Evolutionary conservation across 2,113 vertebrate species (phyloP).

Genomic region (Ctenodactylus gundi): DNA sequence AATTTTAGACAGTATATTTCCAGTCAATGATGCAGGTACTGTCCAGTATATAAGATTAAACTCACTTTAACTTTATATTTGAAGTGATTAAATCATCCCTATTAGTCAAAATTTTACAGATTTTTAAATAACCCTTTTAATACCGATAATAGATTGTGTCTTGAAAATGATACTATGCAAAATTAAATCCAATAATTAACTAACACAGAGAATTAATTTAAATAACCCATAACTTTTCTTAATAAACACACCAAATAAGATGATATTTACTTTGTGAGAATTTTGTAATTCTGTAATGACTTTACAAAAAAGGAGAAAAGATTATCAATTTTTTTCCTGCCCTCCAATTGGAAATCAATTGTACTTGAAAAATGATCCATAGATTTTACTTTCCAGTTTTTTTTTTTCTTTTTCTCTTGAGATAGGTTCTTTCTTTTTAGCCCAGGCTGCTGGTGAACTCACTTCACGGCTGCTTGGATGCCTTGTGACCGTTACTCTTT

Average conservation of each 20-base stretch:
- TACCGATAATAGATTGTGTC: neutral
- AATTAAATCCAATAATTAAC: neutral
- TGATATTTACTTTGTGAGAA: neutral
- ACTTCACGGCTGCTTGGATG: too few species aligned
- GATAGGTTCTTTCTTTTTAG: too few species aligned
- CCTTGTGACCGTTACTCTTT: too few species aligned
- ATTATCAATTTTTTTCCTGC: neutral
- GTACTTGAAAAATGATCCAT: too few species aligned
- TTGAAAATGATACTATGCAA: neutral
- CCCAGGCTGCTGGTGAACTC: too few species aligned
- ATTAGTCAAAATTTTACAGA: neutral
- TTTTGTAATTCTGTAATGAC: neutral
- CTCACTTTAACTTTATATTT: neutral
- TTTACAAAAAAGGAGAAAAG: neutral
- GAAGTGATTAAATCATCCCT: neutral
- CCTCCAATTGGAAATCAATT: neutral
- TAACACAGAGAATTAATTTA: neutral
- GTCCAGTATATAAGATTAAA: neutral
- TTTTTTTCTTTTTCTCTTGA: too few species aligned
- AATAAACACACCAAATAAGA: neutral
- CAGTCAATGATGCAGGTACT: neutral
- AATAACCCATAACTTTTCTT: neutral
- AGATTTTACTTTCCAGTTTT: too few species aligned
- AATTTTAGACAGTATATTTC: neutral
- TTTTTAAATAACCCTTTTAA: neutral